Conservation (phyloP, 2,113 vertebrate genomes). For the Lagenorhynchus albirostris region DNA sequence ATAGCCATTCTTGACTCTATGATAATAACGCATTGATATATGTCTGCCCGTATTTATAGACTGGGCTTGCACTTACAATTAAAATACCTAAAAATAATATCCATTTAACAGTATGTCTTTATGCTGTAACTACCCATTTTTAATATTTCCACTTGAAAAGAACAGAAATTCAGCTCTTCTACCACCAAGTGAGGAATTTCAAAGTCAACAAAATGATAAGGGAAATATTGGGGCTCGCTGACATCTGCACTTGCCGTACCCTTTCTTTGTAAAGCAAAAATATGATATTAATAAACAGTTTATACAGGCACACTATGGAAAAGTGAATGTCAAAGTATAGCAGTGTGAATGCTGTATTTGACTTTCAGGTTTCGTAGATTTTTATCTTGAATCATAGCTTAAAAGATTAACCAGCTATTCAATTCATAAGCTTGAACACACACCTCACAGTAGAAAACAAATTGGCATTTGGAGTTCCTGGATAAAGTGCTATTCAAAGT, state of each 20-base stretch:
- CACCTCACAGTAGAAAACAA: constrained; percentile 63
- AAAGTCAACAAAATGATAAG: constrained; percentile 21
- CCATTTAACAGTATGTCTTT: neutral
- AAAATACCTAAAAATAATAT: neutral
- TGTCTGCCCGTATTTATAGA: neutral
- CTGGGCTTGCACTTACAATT: neutral
- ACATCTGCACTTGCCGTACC: neutral
- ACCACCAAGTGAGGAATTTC: neutral
- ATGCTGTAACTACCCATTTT: neutral
- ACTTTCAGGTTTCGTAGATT: constrained; percentile 55
- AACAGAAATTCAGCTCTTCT: neutral
- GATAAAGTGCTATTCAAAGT: constrained; percentile 63
- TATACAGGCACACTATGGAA: constrained; percentile 5
- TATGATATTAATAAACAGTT: constrained; percentile 47
- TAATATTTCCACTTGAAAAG: neutral
- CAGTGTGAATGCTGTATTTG: constrained; percentile 4
- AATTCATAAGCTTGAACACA: constrained; percentile 58
- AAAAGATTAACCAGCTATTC: constrained; percentile 67
- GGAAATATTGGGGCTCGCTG: constrained; percentile 11
- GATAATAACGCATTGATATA: neutral
- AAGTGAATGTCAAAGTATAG: constrained; percentile 51
- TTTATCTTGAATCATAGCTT: constrained; percentile 63
- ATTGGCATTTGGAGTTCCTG: constrained; percentile 43
- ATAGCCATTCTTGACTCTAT: neutral
- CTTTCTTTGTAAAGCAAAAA: constrained; percentile 64